phyloP scores from a whole-genome alignment of 2,113 vertebrate genomes.

The Nothobranchius furzeri region DNA sequence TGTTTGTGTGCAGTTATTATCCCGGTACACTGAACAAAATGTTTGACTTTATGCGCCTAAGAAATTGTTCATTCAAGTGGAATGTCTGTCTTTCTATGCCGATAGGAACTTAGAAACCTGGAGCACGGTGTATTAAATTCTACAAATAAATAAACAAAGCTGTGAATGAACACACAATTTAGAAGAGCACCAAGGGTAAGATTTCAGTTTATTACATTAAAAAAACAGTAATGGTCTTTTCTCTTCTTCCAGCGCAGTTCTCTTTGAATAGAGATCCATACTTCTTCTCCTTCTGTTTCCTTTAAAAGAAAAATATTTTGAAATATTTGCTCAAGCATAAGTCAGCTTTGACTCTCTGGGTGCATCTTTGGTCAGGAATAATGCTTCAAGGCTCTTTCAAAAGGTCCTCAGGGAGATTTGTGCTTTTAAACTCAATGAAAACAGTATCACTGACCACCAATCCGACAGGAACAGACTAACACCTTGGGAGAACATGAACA shows the following conservation, averaged over 20 bases:
- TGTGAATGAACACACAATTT: background rate
- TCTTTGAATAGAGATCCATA: too few relatives aligned
- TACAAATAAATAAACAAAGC: background rate
- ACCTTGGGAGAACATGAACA: slow-evolving; percentile 1
- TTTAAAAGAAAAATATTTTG: background rate
- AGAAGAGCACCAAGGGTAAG: background rate
- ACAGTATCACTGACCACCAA: slow-evolving; percentile 6
- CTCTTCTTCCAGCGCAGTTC: too few relatives aligned
- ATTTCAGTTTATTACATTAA: background rate
- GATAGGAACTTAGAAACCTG: background rate
- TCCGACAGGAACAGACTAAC: background rate
- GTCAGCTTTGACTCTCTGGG: background rate
- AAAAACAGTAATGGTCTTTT: too few relatives aligned
- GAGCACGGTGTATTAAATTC: background rate
- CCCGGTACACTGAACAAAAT: slow-evolving; percentile 11
- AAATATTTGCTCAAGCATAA: background rate
- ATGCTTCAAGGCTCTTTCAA: too few relatives aligned
- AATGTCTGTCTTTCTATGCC: slow-evolving; percentile 9
- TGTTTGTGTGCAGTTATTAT: slow-evolving; percentile 14
- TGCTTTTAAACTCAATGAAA: background rate
- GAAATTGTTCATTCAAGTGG: slow-evolving; percentile 3
- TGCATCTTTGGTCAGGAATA: slow-evolving; percentile 27
- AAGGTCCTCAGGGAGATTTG: slow-evolving; percentile 3
- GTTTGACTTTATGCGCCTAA: slow-evolving; percentile 4
- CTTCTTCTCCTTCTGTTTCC: too few relatives aligned